A percentile compares a stretch with the other conserved stretches of the same genome.
These are phyloP conservation scores for Drosophila merina DNA, from an alignment of 2,888 invertebrate species.

Conservation along the genomic window DNA sequence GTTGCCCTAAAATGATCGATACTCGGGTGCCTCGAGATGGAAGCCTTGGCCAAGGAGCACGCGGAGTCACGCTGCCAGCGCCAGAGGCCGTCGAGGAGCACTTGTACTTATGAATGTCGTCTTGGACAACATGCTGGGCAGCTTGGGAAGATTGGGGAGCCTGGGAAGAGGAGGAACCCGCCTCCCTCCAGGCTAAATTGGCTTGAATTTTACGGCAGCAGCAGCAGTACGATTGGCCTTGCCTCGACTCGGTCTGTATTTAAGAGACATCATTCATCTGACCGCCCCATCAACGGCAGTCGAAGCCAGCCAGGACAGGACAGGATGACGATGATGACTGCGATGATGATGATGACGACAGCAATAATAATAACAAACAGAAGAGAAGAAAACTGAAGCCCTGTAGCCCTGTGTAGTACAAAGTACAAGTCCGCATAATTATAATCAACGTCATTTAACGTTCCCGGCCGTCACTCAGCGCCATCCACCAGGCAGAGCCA, in stretches of 20 bases:
- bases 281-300: slow-evolving; percentile 73
- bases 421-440: slow-evolving; percentile 81
- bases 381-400: slow-evolving; percentile 49
- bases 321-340: slow-evolving; percentile 39
- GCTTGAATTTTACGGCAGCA: slow-evolving; percentile 76
- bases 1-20: too few species aligned
- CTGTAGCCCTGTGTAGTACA: slow-evolving; percentile 61
- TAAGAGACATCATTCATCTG: slow-evolving; percentile 80
- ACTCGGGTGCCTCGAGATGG: slow-evolving; percentile 1
- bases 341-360: slow-evolving; percentile 48
- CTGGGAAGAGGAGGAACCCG: slow-evolving; percentile 58
- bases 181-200: slow-evolving; percentile 69
- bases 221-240: slow-evolving; percentile 74
- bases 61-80: slow-evolving; percentile 32
- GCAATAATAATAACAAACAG: slow-evolving; percentile 68
- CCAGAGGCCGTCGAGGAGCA: slow-evolving; percentile 24
- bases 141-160: slow-evolving; percentile 44
- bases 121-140: slow-evolving; percentile 69
- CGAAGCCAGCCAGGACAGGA: slow-evolving; percentile 18
- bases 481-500: slow-evolving; percentile 10
- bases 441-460: slow-evolving; percentile 81
- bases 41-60: background rate
- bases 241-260: slow-evolving; percentile 70
- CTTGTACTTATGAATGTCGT: slow-evolving; percentile 79
- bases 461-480: slow-evolving; percentile 77